These are phyloP conservation scores for Drosophila mimica DNA, from an alignment of 2,888 invertebrate species.

Conservation along the genomic window DNA sequence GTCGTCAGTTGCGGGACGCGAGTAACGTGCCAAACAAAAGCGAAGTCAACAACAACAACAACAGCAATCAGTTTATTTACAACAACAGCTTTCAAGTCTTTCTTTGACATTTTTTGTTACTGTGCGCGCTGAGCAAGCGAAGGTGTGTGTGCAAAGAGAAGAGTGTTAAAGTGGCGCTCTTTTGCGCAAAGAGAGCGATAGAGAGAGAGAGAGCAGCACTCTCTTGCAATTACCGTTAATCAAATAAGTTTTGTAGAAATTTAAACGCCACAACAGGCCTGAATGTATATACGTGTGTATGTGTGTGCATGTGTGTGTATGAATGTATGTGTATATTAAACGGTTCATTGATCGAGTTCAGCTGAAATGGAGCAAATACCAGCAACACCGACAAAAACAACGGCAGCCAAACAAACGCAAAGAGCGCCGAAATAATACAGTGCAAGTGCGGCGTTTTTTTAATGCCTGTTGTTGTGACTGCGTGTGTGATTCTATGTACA, in stretches of 20 bases:
- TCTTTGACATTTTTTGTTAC: conserved; percentile 56
- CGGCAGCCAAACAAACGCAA: conserved; percentile 58
- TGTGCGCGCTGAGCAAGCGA: conserved; percentile 47
- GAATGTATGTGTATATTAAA: conserved; percentile 50
- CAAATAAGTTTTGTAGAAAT: conserved; percentile 80
- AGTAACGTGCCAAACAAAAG: conserved; percentile 31
- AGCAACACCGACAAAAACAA: conserved; percentile 33
- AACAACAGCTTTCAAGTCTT: conserved; percentile 28
- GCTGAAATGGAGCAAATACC: conserved; percentile 71
- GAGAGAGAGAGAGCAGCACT: conserved; percentile 14
- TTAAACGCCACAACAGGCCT: conserved; percentile 68
- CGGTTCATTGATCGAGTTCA: conserved; percentile 80
- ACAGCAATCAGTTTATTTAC: conserved; percentile 19
- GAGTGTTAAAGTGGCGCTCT: conserved; percentile 12
- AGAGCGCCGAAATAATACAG: conserved; percentile 50
- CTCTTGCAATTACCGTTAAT: conserved; percentile 76
- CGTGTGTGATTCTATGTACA: conserved; percentile 4
- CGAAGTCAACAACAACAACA: conserved; percentile 31
- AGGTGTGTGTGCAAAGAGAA: conserved; percentile 49
- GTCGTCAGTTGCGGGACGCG: conserved; percentile 45
- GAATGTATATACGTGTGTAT: conserved; percentile 9
- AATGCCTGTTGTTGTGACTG: conserved; percentile 11
- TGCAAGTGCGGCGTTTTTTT: conserved; percentile 59
- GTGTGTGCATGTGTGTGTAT: conserved; percentile 14
- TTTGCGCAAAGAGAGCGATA: conserved; percentile 1